Conservation (phyloP, 2,888 invertebrate species). For the Hetaerina titia region DNA sequence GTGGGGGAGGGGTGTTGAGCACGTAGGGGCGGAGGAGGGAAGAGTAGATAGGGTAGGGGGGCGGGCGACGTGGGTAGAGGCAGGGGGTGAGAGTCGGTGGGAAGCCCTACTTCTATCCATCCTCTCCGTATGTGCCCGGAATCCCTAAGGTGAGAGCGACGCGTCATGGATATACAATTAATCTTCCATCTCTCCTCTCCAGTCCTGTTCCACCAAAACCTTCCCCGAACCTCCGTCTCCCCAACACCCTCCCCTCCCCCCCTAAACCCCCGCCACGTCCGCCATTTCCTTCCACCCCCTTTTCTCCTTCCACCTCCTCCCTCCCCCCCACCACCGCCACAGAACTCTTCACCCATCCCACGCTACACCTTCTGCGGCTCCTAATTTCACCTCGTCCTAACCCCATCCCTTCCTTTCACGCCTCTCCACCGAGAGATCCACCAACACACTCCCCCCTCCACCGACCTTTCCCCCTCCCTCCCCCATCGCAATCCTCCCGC, state of each 20-base stretch:
- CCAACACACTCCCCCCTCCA: no score
- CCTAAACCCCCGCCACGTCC: not conserved
- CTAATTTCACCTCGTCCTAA: not conserved
- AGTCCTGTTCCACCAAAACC: not conserved
- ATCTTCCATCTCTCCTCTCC: slow-evolving; percentile 34
- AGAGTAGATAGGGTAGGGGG: not conserved
- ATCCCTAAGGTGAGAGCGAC: slow-evolving; percentile 63
- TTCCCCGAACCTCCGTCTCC: not conserved
- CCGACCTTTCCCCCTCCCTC: no score
- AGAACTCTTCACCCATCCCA: no score
- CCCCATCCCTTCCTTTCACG: not conserved
- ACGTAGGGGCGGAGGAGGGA: not conserved
- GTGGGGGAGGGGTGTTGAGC: not conserved
- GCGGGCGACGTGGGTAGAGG: not conserved
- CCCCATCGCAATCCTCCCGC: not conserved
- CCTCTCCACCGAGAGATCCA: not conserved
- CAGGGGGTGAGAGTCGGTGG: not conserved
- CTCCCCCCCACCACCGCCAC: not conserved
- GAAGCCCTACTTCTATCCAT: slow-evolving; percentile 27
- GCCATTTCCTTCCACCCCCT: not conserved
- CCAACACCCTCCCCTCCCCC: not conserved
- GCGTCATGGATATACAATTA: slow-evolving; percentile 67
- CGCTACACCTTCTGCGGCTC: not conserved
- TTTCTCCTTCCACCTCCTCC: not conserved
- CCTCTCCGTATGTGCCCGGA: slow-evolving; percentile 53